These are phyloP conservation scores for Luscinia megarhynchos DNA, from an alignment of 2,797 vertebrate species.

Conservation along the genomic window DNA sequence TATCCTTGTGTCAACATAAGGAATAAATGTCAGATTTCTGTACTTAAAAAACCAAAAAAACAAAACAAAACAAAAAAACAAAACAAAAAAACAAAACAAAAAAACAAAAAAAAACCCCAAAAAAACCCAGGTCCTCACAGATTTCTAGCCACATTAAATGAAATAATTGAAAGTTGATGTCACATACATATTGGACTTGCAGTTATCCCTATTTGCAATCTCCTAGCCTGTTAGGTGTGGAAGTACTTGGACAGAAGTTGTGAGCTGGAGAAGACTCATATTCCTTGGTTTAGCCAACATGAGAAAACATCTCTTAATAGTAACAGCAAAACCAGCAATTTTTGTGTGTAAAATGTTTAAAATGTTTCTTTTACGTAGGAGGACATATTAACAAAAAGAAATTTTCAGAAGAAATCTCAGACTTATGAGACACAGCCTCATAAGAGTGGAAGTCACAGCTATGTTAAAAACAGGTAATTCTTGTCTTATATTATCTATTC, in stretches of 20 bases:
- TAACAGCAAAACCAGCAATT: rapidly evolving
- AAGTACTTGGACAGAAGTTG: not conserved
- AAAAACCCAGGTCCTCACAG: too few species aligned
- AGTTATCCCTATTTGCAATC: not conserved
- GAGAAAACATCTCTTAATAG: not conserved
- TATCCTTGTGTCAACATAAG: not conserved
- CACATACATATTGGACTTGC: not conserved
- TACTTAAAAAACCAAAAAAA: not conserved
- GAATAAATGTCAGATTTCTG: not conserved
- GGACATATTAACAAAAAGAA: not conserved
- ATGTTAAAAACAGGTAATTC: not conserved
- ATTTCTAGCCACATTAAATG: not conserved
- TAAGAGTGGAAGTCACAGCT: not conserved
- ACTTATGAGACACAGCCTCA: not conserved
- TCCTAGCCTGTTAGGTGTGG: not conserved
- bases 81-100: not conserved
- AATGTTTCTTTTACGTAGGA: not conserved
- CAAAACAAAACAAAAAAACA: not conserved
- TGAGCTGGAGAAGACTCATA: not conserved
- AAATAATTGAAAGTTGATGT: not conserved
- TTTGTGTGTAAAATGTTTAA: not conserved
- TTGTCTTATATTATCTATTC: not conserved
- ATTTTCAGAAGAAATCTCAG: not conserved
- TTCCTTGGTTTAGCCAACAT: not conserved
- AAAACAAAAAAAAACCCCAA: too few species aligned